A percentile compares a stretch with the other conserved stretches of the same genome.
Evolutionary conservation across 1,140 invertebrate species (phyloP).

Genomic region (Lucilia cuprina): DNA sequence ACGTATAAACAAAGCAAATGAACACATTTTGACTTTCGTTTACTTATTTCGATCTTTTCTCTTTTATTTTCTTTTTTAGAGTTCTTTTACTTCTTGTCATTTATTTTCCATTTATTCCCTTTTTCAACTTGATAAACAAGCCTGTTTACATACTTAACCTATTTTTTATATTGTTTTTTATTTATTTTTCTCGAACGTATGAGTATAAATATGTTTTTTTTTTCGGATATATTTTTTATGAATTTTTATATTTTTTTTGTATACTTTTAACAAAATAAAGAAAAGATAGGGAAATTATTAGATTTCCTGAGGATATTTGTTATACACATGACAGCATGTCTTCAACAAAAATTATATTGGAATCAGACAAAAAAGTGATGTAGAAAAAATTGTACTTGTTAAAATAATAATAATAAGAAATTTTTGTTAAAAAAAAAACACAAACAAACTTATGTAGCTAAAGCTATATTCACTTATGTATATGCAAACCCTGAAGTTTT

Average conservation of each 20-base stretch:
- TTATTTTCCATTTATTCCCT: conserved; percentile 2
- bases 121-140: background rate
- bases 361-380: background rate
- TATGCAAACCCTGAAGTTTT: too few relatives aligned
- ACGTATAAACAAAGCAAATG: background rate
- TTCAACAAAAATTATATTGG: background rate
- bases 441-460: too few relatives aligned
- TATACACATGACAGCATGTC: conserved; percentile 30
- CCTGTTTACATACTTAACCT: conserved; percentile 32
- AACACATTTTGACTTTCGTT: conserved; percentile 23
- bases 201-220: too few relatives aligned
- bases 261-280: background rate
- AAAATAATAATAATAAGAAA: too few relatives aligned
- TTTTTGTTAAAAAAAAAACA: too few relatives aligned
- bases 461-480: too few relatives aligned
- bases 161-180: conserved; percentile 3
- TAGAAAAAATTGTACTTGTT: too few relatives aligned
- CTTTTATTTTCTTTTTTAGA: background rate
- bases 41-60: conserved; percentile 1
- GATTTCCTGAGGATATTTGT: conserved; percentile 34
- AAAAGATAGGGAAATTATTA: conserved; percentile 32
- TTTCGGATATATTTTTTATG: too few relatives aligned
- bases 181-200: background rate
- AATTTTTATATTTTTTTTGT: background rate
- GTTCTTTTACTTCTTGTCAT: background rate